Evolutionary conservation across 2,113 vertebrate species (phyloP), one percentile per base, ranked within the genome.

Genomic region (Grammomys dolichurus): DNA sequence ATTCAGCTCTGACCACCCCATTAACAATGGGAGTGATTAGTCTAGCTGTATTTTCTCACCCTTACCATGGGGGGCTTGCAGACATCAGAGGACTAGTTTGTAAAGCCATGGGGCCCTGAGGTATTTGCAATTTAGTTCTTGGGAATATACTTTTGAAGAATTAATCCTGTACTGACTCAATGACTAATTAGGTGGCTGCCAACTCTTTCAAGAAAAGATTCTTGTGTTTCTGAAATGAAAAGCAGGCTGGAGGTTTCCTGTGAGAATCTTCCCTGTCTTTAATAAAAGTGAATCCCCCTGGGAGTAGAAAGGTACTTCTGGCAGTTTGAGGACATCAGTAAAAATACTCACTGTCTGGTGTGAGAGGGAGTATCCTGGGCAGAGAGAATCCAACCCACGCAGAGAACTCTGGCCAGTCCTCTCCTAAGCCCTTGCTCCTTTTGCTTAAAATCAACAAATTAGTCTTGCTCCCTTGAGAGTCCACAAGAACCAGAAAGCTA

Each of bases 341-440:
- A 98, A 98, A 98, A 97, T 97, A 98, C 72, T 73, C 0, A 81
- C 95, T 97, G 77, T 96, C 91, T 97, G 95, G 98, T 97, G 98
- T 96, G 97, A 98, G 98, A 96, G 97, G 98, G 98, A 98, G 98
- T 97, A 97, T 96, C 98, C 97, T 98, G 97, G 98, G 97, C 97
- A 97, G 97, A 97, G 96, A 95, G 98, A 98, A 93, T 97, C 96
- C 95, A 95, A 98, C 98, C 97, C 96, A 98, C 94, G 96, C 97
- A 90, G 98, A 98, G 96, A 98, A 97, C 98, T 98, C 97, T 94
- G 80, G 97, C 95, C 81, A 97, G 96, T 97, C 96, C 94, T 95
- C 88, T 91, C 94, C 69, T 26, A 97, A 97, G 97, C 92, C 95
- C 75, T 97, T 97, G 96, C 96, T 89, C 0, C 80, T 97, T 98